Evolutionary conservation across 2,888 invertebrate species (phyloP), one percentile per base, ranked within the genome.

Genomic region (Drosophila hamatofila): DNA sequence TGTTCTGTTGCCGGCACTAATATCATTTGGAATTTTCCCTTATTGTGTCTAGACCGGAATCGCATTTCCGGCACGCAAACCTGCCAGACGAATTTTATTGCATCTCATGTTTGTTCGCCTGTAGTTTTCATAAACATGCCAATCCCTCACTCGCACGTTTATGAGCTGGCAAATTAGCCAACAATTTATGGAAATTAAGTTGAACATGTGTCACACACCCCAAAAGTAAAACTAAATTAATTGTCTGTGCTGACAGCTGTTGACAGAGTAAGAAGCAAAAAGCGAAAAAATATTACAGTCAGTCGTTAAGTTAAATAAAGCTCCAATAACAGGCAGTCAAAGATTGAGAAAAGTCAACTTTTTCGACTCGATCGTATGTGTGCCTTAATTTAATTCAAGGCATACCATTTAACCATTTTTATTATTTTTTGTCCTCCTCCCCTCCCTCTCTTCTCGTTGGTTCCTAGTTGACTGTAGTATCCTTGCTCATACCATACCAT

Each of bases 1-100:
- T 9, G 30, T 27, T 6, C 35, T 54, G 25, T n/a, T 54, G 39
- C 7, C 23, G 21, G 14, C 52, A 46, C 57, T 72, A 65, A 57
- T 60, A 59, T 57, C 62, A 72, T 70, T 72, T 72, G 52, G 55
- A 25, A 60, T 65, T 62, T 59, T 60, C 63, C 55, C 72, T 63
- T 72, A 74, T 75, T 67, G 64, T 74, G 89, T 89, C 84, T 88
- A 87, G 86, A 88, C 88, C 70, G 79, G 79, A 85, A 59, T 37
- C 64, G 76, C 81, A 78, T 79, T 83, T 83, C 78, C 86, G 72
- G 64, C 88, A 88, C 81, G 89, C 89, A 70, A 76, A 44, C 73
- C 65, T 71, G 68, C 49, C 72, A 57, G 56, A 52, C 60, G 9
- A 52, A 75, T 59, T 75, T 75, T 78, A 75, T 75, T 67, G 75